Evolutionary conservation across 2,113 vertebrate species (phyloP), one percentile per base, ranked within the genome.

Genomic region (Balaenoptera acutorostrata): DNA sequence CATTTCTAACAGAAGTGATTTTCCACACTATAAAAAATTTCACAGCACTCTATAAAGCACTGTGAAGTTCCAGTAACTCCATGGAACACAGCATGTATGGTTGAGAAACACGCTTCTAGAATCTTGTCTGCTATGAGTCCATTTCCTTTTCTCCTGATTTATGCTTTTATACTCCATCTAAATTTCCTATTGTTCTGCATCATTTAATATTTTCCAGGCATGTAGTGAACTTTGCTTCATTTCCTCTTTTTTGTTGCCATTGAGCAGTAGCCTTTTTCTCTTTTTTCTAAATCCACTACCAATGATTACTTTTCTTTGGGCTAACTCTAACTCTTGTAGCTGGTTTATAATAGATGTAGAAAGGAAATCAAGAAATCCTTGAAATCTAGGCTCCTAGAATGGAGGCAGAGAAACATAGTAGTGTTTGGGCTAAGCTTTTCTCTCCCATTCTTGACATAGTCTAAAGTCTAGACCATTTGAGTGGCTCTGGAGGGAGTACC

Each of bases 151-250:
- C 74, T 96, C 49, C 15, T 83, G 33, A 80, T 57, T 69, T 72
- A 81, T 66, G n/a, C 21, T 49, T 91, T 93, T 86, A 23, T 49
- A 49, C 7, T 11, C 44, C 69, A 66, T 63, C 55, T 94, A 85
- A 66, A 72, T 41, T 90, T 83, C 46, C 41, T 71, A 15, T 85
- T 93, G 25, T 71, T 95, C 89, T 96, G 23, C 69, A 80, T 91
- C 69, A 83, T 89, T 95, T 91, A 96, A 71, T 83, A 71, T 95
- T 97, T 97, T 95, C 77, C 82, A 91, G 66, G 61, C 77, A 63
- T 15, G 49, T 23, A 64, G 44, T 63, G 59, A 91, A 55, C 66
- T 82, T 90, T 74, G 61, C 63, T 97, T 85, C 72, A 74, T 93
- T 92, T 87, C 66, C 55, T 57, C 5, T 63, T 82, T 93, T 85